Evolutionary conservation across 1,140 invertebrate species (phyloP).

Genomic region (Alviniconcha marisindica): DNA sequence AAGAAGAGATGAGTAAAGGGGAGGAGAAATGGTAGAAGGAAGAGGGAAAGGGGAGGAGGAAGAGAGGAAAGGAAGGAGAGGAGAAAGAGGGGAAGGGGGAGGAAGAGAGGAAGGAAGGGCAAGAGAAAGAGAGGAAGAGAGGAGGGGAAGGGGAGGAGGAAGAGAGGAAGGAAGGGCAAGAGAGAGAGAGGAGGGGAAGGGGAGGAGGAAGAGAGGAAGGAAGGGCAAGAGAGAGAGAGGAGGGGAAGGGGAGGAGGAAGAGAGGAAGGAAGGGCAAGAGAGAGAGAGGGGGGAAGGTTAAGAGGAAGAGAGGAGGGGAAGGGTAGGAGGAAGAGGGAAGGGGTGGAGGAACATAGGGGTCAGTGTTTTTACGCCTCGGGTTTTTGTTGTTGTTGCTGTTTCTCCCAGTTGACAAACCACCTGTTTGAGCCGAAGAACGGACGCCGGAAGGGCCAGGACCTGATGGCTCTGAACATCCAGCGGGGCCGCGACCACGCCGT

Average conservation of each 20-base stretch:
- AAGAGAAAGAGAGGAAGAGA: background rate
- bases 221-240: background rate
- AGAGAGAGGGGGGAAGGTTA: background rate
- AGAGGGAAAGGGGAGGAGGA: background rate
- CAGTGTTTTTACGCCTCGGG: too few relatives aligned
- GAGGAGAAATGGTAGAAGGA: background rate
- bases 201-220: background rate
- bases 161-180: background rate
- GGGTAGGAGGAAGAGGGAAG: background rate
- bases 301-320: background rate
- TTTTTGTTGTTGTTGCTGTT: too few relatives aligned
- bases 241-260: background rate
- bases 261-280: background rate
- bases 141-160: background rate
- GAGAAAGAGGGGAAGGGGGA: background rate
- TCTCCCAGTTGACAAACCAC: slow-evolving; percentile 6
- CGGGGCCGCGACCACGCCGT: slow-evolving; percentile 90
- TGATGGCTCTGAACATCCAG: slow-evolving; percentile 81
- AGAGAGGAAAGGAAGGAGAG: background rate
- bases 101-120: background rate
- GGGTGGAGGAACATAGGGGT: too few relatives aligned
- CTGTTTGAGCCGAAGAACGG: background rate
- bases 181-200: background rate
- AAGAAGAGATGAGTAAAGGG: too few relatives aligned
- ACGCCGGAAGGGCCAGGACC: slow-evolving; percentile 50